Conservation (phyloP, 1,140 invertebrate species). For the Drosophila prosaltans region DNA sequence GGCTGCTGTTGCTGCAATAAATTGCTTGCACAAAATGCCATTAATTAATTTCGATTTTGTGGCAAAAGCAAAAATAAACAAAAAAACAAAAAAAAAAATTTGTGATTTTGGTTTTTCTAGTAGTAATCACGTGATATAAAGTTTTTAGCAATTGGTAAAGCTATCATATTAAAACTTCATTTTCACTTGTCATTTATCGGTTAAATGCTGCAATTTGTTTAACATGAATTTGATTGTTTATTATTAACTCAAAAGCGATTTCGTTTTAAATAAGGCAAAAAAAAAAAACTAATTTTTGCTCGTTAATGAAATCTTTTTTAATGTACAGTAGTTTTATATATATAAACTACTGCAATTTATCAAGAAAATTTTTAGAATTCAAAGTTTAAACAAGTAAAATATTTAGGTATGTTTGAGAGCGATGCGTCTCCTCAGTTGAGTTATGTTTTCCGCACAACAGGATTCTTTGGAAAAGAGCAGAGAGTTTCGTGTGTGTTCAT, state of each 20-base stretch:
- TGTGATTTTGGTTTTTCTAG: not conserved
- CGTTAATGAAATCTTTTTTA: too few relatives aligned
- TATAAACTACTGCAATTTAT: too few relatives aligned
- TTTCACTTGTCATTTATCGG: not conserved
- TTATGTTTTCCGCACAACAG: too few relatives aligned
- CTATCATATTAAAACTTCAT: not conserved
- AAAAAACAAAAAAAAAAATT: not conserved
- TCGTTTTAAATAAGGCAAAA: too few relatives aligned
- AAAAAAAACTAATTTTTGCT: too few relatives aligned
- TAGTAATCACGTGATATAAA: not conserved
- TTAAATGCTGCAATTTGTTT: not conserved
- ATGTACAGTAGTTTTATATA: too few relatives aligned
- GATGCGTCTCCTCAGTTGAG: too few relatives aligned
- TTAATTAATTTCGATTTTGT: constrained; percentile 18
- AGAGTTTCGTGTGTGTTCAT: too few relatives aligned
- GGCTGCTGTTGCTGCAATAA: not conserved
- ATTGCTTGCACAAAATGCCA: constrained; percentile 18
- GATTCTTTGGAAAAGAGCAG: too few relatives aligned
- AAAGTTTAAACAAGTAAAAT: too few relatives aligned
- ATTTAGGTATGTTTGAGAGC: too few relatives aligned
- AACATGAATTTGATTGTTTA: not conserved
- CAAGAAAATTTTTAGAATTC: too few relatives aligned
- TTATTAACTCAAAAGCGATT: not conserved
- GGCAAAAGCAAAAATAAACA: not conserved
- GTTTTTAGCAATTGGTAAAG: not conserved